These are phyloP conservation scores for Drosophila acutilabella DNA, from an alignment of 2,888 invertebrate species.

Conservation along the genomic window DNA sequence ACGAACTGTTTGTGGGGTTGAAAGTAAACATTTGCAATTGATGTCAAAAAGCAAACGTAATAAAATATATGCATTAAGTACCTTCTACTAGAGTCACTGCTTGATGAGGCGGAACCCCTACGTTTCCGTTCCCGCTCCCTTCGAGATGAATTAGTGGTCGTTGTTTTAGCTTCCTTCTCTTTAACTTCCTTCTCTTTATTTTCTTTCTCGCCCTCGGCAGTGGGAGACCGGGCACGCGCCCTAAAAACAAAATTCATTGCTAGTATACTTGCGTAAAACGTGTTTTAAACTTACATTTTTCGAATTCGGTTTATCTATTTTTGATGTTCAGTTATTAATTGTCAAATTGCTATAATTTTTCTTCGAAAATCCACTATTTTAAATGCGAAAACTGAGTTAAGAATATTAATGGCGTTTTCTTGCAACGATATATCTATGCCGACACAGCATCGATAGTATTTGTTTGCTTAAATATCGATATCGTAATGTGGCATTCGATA, in stretches of 20 bases:
- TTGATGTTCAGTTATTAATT: constrained; percentile 9
- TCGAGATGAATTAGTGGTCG: constrained; percentile 71
- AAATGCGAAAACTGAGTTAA: constrained; percentile 17
- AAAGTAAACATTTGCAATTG: constrained; percentile 19
- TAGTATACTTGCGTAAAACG: constrained; percentile 8
- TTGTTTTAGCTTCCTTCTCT: constrained; percentile 77
- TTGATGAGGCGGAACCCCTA: constrained; percentile 90
- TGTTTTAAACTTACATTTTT: constrained; percentile 53
- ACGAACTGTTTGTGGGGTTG: constrained; percentile 86
- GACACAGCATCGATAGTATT: constrained; percentile 16
- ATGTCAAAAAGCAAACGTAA: neutral
- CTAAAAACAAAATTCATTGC: constrained; percentile 83
- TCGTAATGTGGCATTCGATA: no score
- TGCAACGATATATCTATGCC: constrained; percentile 40
- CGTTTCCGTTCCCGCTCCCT: constrained; percentile 85
- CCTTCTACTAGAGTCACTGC: constrained; percentile 92
- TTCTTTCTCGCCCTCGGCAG: constrained; percentile 89
- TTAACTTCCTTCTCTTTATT: constrained; percentile 88
- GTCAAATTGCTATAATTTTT: constrained; percentile 15
- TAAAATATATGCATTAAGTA: constrained; percentile 64
- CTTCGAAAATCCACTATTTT: constrained; percentile 18
- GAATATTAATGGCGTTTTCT: constrained; percentile 48
- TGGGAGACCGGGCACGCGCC: constrained; percentile 91
- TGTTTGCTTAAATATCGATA: no score
- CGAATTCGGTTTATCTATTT: neutral